Base-by-base conservation (phyloP, 2,888 invertebrate genomes). In the Tenthredo notha region DNA sequence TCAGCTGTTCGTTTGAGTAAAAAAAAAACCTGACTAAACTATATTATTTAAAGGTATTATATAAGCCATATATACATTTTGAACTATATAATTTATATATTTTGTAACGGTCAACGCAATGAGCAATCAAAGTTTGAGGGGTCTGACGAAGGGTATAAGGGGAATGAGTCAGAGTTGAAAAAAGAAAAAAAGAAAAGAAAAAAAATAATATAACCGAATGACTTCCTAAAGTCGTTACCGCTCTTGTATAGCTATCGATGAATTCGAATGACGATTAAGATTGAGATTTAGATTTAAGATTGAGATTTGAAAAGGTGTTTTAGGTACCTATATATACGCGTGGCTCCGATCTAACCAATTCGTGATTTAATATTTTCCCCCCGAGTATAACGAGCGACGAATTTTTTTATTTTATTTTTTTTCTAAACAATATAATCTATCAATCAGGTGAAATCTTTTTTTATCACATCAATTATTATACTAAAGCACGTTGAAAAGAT, bases 1-100 rank as follows among this genome's bases (percentile, higher is more conserved):
- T 77, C 77, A 77, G 77, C 77, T 77, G 77, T 77, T 77, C 77
- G 25, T 25, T 25, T 15, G 29, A 33, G 67, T 15, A 67, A 29
- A 67, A 65, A 29, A 29, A 29, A 65, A 67, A 33, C 67, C 67
- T 33, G 33, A 33, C 25, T 25, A 43, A 29, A 9, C 50, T 33
- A 54, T 47, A 47, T 74, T 47, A 40, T 40, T 74, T 74, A 2
- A 25, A 21, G 25, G 43, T 25, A 33, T 33, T 2, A 33, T 33
- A 33, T 33, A 10, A 74, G 10, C 43, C 21, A 12, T 18, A 10
- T 10, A 12, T 18, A 10, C 10, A 18, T 9, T 25, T 33, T 67
- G 15, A 10, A 33, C 25, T 67, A 67, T 67, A 67, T 67, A 33
- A 67, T 67, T 67, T 33, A 67, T 61, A 61, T 25, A 25, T 61